Evolutionary conservation across 2,888 invertebrate species (phyloP), one percentile per base, ranked within the genome.

Genomic region (Charanyca ferruginea): DNA sequence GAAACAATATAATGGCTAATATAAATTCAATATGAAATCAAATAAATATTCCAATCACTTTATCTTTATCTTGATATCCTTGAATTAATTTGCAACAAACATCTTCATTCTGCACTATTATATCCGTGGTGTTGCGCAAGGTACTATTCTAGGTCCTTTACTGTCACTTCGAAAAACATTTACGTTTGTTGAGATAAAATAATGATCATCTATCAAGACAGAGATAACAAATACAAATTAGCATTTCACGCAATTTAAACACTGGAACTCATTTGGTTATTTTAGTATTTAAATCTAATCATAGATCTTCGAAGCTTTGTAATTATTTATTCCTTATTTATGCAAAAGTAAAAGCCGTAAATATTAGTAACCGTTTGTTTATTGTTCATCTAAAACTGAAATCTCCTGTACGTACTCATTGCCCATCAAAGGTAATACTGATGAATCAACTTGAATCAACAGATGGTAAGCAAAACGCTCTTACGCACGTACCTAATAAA

Each of bases 11-110:
- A 48, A 48, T 45, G 5, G 11, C 1, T 35, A 58, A 60, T 20
- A 60, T 42, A 62, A 62, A 60, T 72, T 42, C 16, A 42, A 5
- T 16, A 16, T 18, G 20, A 18, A 23, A 72, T 58, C 1, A 58
- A 51, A 66, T 66, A 60, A 73, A 73, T 59, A 61, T 28, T 58
- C 59, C 58, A 75, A 66, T 66, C 78, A 42, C 78, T 75, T 77
- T 23, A 48, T 23, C 45, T 61, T 71, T 44, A 65, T 52, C 41
- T 28, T 8, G 38, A 23, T 28, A 57, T 71, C 59, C 66, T 75
- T 71, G 66, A 69, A 81, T 63, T 61, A 57, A 71, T 78, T 81
- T 54, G 23, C 57, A 52, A 45, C 60, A 61, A 66, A 66, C 57
- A 65, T 71, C 75, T 78, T 66, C 61, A 62, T 54, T 45, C 48